phyloP scores from a whole-genome alignment of 2,797 vertebrate species.

The Paramormyrops hopkinsi region DNA sequence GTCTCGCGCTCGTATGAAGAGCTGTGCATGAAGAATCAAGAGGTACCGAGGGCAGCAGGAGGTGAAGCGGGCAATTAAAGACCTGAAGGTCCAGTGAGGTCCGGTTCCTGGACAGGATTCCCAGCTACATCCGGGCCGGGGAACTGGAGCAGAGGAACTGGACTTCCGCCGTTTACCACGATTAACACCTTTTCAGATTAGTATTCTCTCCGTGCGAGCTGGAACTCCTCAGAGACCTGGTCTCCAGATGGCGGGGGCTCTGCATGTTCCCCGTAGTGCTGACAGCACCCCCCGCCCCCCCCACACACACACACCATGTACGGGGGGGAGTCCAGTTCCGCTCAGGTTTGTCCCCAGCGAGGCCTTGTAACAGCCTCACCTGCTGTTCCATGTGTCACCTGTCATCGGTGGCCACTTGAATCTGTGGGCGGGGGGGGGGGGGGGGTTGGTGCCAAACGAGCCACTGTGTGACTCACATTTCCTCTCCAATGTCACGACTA shows the following conservation, averaged over 20 bases:
- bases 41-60: background rate
- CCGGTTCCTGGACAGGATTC: conserved; percentile 50
- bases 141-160: background rate
- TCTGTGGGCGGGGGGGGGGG: background rate
- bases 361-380: conserved; percentile 27
- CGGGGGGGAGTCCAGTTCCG: conserved; percentile 26
- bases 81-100: conserved; percentile 22
- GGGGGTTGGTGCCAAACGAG: background rate
- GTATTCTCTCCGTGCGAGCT: background rate
- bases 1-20: background rate
- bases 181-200: background rate
- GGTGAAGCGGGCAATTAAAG: background rate
- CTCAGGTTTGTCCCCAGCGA: conserved; percentile 44
- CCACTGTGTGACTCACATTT: background rate
- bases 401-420: background rate
- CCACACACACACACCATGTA: background rate
- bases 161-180: background rate
- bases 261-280: background rate
- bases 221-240: background rate
- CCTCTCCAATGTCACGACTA: background rate
- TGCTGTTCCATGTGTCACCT: background rate
- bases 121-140: background rate
- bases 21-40: background rate
- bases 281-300: background rate
- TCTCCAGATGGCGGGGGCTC: background rate